A percentile compares a stretch with the other conserved stretches of the same genome.
Evolutionary conservation across 2,888 invertebrate species (phyloP).

Genomic region (Eupithecia inturbata): DNA sequence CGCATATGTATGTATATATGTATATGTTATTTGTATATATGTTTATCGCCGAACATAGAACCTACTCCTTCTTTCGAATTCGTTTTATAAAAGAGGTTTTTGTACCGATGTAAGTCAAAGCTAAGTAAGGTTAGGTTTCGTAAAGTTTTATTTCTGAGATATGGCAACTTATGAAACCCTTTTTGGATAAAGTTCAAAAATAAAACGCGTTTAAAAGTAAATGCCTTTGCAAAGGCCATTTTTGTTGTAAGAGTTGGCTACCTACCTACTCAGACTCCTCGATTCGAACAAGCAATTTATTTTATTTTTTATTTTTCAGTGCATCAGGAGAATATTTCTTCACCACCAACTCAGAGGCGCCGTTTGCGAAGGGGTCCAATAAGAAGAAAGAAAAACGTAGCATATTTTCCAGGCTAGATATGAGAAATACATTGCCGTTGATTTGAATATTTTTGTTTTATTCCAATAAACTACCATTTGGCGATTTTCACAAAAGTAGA

Average conservation of each 20-base stretch:
- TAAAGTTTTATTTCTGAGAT: too few species aligned
- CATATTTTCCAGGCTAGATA: background rate
- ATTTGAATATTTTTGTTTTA: slow-evolving; percentile 17
- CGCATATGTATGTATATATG: too few species aligned
- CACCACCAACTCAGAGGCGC: slow-evolving; percentile 69
- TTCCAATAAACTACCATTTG: background rate
- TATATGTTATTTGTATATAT: too few species aligned
- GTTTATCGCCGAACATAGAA: too few species aligned
- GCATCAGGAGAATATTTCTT: slow-evolving; percentile 79
- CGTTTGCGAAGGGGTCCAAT: slow-evolving; percentile 70
- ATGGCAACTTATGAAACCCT: too few species aligned
- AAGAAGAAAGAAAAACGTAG: slow-evolving; percentile 41
- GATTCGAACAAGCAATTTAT: background rate
- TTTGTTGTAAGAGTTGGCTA: background rate
- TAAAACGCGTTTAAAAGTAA: background rate
- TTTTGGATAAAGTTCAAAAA: too few species aligned
- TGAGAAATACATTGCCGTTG: slow-evolving; percentile 15
- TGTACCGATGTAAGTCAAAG: too few species aligned
- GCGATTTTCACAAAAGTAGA: background rate
- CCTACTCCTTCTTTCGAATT: too few species aligned
- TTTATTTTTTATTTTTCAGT: slow-evolving; percentile 61
- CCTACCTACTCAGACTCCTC: background rate
- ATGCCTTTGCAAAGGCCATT: background rate
- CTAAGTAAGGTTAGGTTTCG: too few species aligned
- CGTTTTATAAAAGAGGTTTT: too few species aligned